Conservation (phyloP, 2,797 vertebrate genomes). For the Rhadinocentrus ornatus region DNA sequence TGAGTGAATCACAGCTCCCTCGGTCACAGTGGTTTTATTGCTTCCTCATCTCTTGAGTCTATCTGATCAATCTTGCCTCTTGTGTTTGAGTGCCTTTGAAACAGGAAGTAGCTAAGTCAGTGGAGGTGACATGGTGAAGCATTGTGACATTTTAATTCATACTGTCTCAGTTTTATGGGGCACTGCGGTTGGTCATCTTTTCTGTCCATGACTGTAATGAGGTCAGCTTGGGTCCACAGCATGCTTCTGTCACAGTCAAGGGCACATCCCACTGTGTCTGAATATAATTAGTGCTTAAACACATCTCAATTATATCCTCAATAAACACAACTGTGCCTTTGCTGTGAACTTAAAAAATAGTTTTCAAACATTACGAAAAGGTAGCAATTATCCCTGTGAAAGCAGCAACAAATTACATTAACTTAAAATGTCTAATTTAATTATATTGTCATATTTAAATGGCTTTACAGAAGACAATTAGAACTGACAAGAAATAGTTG, state of each 20-base stretch:
- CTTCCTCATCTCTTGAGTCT: conserved; percentile 29
- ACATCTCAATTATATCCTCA: conserved; percentile 16
- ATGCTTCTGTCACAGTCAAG: conserved; percentile 33
- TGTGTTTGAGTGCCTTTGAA: conserved; percentile 37
- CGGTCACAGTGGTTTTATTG: conserved; percentile 8
- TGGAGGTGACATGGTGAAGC: conserved; percentile 26
- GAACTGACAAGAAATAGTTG: neutral
- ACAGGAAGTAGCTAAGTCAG: conserved; percentile 46
- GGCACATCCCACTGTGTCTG: conserved; percentile 1
- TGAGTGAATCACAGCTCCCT: conserved; percentile 15
- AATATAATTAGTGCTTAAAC: conserved; percentile 30
- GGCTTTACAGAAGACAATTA: neutral
- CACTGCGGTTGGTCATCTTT: conserved; percentile 32
- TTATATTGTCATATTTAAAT: neutral
- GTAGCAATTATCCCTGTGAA: neutral
- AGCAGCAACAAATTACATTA: neutral
- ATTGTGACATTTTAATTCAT: conserved; percentile 60
- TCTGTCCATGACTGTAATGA: conserved; percentile 45
- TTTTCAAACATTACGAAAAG: conserved; percentile 2
- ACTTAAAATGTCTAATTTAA: neutral
- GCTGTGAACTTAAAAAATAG: neutral
- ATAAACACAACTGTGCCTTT: neutral
- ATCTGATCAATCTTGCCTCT: conserved; percentile 28
- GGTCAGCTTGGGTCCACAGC: conserved; percentile 44
- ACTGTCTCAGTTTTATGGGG: conserved; percentile 41